Conservation (phyloP, 2,888 invertebrate genomes). For the Abscondita cerata region DNA sequence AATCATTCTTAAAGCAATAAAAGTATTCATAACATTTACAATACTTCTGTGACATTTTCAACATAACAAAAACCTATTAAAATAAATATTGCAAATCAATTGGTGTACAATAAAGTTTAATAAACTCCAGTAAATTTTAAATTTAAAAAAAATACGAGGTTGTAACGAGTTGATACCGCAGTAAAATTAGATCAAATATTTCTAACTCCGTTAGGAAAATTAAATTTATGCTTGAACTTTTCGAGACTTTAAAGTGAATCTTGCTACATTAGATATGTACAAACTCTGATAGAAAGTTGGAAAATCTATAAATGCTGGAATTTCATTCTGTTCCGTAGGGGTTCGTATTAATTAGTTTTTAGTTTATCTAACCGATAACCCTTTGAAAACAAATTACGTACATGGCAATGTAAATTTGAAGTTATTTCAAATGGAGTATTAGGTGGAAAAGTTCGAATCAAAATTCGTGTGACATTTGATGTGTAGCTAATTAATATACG, state of each 20-base stretch:
- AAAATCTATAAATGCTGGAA: conserved; percentile 16
- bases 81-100: no score
- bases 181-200: conserved; percentile 8
- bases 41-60: no score
- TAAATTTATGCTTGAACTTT: conserved; percentile 10
- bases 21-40: no score
- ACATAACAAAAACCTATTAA: no score
- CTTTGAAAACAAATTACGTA: conserved; percentile 13
- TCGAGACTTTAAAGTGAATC: conserved; percentile 10
- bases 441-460: neutral
- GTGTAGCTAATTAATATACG: conserved; percentile 7
- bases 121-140: no score
- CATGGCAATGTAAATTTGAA: conserved; percentile 12
- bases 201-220: conserved; percentile 5
- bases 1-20: neutral
- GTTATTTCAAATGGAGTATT: conserved; percentile 9
- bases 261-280: conserved; percentile 12
- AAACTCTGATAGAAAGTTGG: conserved; percentile 11
- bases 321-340: conserved; percentile 12
- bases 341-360: conserved; percentile 16
- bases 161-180: neutral
- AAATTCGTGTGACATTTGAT: conserved; percentile 10
- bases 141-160: neutral
- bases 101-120: no score
- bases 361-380: conserved; percentile 14